Evolutionary conservation across 2,797 vertebrate species (phyloP), one percentile per base, ranked within the genome.

Genomic region (Spinibarbus caldwelli): DNA sequence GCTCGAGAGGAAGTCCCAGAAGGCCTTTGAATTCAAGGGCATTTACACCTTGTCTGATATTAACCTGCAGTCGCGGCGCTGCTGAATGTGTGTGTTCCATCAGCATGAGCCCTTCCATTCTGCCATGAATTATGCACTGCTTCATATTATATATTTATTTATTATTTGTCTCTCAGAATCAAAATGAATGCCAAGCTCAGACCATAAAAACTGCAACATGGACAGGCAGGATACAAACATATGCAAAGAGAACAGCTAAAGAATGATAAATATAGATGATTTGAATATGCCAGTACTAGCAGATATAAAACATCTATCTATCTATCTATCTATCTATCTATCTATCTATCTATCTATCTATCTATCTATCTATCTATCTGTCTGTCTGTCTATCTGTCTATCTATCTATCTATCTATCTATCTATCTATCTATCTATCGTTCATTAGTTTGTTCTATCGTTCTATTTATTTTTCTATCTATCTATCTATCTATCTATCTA

Each of bases 91-190:
- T 78, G 36, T 75, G 49, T 59, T 80, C 77, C 64, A 77, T 68
- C 85, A 85, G 47, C 83, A 70, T 9, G 67, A 87, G 83, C 29
- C 43, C 31, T 64, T 66, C 82, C 59, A 71, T 80, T 84, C 86
- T 38, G 23, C 86, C 77, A 88, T 90, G 77, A 41, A 90, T 90
- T 87, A 91, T 89, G 84, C 86, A 89, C 77, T 41, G 31, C 68
- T 85, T 43, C 57, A n/a, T 82, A 86, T 77, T 77, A 87, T 85
- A 85, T 84, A 88, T 90, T 90, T 85, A 88, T 89, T 90, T 81
- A 87, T 88, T 88, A 87, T 87, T 85, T 88, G 77, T 87, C 80
- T 88, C 85, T 78, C 62, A 89, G 88, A 87, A 89, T 87, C 82
- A 88, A 84, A 88, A 86, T 86, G 82, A 88, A 90, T 86, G 47